Conservation (phyloP, 2,113 vertebrate species). For the Chlamydotis undulata region DNA sequence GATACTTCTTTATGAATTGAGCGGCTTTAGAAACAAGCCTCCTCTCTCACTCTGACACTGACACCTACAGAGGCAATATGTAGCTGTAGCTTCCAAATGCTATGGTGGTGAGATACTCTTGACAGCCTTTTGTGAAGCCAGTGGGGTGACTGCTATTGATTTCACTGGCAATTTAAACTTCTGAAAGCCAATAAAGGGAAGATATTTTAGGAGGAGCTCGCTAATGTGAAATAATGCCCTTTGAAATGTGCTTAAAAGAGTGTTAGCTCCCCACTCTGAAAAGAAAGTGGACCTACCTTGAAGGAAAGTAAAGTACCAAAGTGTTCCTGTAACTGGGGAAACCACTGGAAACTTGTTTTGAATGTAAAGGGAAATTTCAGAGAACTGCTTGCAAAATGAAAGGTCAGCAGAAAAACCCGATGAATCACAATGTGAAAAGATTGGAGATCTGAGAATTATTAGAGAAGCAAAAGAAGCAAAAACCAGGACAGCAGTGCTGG, state of each 20-base stretch:
- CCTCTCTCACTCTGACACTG: neutral
- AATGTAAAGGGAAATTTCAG: neutral
- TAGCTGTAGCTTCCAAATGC: neutral
- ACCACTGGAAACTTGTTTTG: neutral
- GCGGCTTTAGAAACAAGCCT: neutral
- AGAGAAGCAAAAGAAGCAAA: neutral
- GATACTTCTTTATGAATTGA: neutral
- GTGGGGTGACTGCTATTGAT: neutral
- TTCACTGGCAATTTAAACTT: neutral
- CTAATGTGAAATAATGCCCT: neutral
- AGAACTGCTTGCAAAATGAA: neutral
- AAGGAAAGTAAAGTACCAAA: neutral
- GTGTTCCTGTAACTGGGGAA: neutral
- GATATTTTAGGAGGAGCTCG: neutral
- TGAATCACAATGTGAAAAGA: neutral
- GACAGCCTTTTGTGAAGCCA: neutral
- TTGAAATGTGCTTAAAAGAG: neutral
- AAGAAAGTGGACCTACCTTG: neutral
- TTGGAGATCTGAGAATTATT: neutral
- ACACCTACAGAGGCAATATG: neutral
- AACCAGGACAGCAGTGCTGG: accelerated
- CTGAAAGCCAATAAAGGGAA: neutral
- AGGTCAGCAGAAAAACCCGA: neutral
- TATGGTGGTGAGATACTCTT: neutral
- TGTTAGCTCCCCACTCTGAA: neutral